phyloP scores from a whole-genome alignment of 2,113 vertebrate species.

The Conger conger region DNA sequence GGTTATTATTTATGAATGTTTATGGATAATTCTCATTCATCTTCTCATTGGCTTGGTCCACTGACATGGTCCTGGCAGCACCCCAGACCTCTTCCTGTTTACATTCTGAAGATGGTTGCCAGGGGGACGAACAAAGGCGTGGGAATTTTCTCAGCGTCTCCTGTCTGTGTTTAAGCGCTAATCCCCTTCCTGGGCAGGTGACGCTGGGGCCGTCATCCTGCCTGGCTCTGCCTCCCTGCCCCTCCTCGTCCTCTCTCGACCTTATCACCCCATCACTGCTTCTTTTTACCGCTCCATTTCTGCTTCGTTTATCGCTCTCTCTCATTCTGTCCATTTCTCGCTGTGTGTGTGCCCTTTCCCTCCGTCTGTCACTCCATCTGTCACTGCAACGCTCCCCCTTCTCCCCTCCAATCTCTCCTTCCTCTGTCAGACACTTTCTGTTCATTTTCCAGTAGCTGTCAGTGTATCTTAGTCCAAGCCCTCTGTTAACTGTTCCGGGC shows the following conservation, averaged over 20 bases:
- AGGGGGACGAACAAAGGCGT: conserved; percentile 6
- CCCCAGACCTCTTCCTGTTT: conserved; percentile 12
- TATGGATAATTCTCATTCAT: neutral
- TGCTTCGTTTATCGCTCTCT: neutral
- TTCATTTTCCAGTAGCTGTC: neutral
- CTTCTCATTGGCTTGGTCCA: neutral
- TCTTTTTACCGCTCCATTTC: neutral
- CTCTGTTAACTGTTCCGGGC: neutral
- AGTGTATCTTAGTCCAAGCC: neutral
- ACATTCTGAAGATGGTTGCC: conserved; percentile 13
- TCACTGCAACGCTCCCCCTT: neutral
- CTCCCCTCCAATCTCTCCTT: neutral
- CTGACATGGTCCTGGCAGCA: neutral
- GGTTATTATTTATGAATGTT: neutral
- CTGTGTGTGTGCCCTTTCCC: neutral
- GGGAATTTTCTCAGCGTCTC: conserved; percentile 8
- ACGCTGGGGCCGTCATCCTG: neutral
- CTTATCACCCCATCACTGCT: neutral
- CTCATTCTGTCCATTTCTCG: neutral
- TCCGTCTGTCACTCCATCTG: neutral
- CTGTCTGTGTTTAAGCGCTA: neutral
- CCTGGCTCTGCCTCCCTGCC: neutral
- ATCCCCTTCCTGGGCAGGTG: neutral
- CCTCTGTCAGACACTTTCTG: neutral
- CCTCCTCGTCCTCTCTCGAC: neutral